A percentile compares a stretch with the other conserved stretches of the same genome.
Conservation (phyloP, 2,888 invertebrate genomes). For the Caenorhabditis sinica region DNA sequence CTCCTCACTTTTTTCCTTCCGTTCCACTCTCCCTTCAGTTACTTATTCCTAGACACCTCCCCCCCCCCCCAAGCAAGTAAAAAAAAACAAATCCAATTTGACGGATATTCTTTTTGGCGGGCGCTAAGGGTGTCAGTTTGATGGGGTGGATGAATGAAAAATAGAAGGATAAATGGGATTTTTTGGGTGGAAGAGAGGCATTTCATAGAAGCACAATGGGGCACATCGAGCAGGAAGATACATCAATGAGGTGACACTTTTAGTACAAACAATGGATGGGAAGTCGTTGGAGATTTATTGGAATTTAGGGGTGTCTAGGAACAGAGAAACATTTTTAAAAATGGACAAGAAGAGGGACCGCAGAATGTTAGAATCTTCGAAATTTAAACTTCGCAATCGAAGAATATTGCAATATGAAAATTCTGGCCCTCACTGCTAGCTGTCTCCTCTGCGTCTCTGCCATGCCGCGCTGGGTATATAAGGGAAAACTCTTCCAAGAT, state of each 20-base stretch:
- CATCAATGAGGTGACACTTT: slow-evolving; percentile 21
- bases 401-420: too few species aligned
- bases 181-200: background rate
- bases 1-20: slow-evolving; percentile 1
- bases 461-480: too few species aligned
- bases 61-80: background rate
- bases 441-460: too few species aligned
- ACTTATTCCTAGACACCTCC: too few species aligned
- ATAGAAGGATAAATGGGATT: slow-evolving; percentile 7
- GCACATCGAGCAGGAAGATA: background rate
- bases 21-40: slow-evolving; percentile 12
- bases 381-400: too few species aligned
- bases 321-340: background rate
- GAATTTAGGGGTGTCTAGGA: background rate
- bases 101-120: slow-evolving; percentile 37
- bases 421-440: too few species aligned
- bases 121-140: slow-evolving; percentile 27
- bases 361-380: too few species aligned
- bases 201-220: background rate
- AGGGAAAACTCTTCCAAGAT: too few species aligned
- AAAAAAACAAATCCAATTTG: slow-evolving; percentile 8
- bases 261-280: background rate
- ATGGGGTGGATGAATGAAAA: slow-evolving; percentile 12
- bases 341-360: too few species aligned
- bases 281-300: background rate